Evolutionary conservation across 2,888 invertebrate genomes (phyloP).

Genomic region (Meta bourneti): DNA sequence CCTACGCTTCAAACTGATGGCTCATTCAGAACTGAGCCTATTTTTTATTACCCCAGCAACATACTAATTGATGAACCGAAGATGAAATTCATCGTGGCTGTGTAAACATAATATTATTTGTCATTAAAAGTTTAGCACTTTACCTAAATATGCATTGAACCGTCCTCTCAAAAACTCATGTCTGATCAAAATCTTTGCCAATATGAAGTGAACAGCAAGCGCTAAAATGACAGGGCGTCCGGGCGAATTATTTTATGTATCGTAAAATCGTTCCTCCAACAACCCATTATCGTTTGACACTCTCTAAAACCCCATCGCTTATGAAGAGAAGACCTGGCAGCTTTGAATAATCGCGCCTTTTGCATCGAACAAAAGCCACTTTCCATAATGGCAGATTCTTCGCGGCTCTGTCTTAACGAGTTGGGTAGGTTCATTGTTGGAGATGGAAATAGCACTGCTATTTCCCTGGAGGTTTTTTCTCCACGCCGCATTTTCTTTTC

Average conservation of each 20-base stretch:
- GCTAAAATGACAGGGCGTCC: not conserved
- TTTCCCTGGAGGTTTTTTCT: not conserved
- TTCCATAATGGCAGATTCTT: conserved; percentile 42
- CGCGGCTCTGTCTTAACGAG: conserved; percentile 12
- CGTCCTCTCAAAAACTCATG: not conserved
- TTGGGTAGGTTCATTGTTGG: not conserved
- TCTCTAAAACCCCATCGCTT: not conserved
- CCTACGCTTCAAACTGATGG: too few species aligned
- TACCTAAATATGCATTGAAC: not conserved
- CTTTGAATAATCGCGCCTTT: conserved; percentile 11
- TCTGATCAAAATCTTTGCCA: not conserved
- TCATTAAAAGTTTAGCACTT: not conserved
- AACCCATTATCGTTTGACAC: conserved; percentile 13
- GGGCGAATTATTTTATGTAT: conserved; percentile 4
- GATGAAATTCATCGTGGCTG: too few species aligned
- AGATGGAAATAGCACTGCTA: not conserved
- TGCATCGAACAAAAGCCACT: conserved; percentile 7
- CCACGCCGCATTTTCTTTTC: not conserved
- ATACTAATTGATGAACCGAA: too few species aligned
- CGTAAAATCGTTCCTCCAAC: conserved; percentile 22
- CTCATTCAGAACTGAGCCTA: too few species aligned
- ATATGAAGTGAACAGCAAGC: not conserved
- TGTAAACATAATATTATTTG: not conserved
- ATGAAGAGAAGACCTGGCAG: too few species aligned
- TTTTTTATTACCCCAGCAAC: too few species aligned